Evolutionary conservation across 1,140 invertebrate species (phyloP).

Genomic region (Drosophila sp.): DNA sequence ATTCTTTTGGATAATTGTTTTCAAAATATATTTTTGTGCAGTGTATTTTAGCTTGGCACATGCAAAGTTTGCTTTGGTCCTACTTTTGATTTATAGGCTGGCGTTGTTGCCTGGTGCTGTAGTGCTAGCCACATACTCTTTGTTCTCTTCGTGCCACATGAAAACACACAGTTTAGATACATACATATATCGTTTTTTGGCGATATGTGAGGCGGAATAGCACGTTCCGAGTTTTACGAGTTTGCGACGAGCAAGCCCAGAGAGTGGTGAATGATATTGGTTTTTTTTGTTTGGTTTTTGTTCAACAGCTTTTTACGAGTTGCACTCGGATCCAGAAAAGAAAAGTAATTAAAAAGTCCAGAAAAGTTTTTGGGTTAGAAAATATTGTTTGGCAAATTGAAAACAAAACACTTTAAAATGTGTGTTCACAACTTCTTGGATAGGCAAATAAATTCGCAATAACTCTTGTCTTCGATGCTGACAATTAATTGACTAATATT

Average conservation of each 20-base stretch:
- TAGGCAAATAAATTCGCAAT: background rate
- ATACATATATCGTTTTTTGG: slow-evolving; percentile 7
- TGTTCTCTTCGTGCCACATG: background rate
- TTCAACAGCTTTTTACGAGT: background rate
- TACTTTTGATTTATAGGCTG: slow-evolving; percentile 19
- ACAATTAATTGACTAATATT: background rate
- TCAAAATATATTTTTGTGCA: background rate
- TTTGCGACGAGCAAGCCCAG: slow-evolving; percentile 33
- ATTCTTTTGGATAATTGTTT: too few relatives aligned
- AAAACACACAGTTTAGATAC: background rate
- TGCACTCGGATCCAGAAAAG: background rate
- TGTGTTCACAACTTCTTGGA: background rate
- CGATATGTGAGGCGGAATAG: slow-evolving; percentile 13
- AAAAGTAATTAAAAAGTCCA: slow-evolving; percentile 7
- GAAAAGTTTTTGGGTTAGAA: background rate
- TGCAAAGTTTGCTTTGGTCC: slow-evolving; percentile 3
- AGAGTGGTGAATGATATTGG: background rate
- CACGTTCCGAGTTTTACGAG: slow-evolving; percentile 49
- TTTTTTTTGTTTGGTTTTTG: background rate
- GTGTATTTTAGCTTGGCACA: background rate
- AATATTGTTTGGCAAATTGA: background rate
- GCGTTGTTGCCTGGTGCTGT: background rate
- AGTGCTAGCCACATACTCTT: slow-evolving; percentile 8
- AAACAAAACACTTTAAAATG: background rate
- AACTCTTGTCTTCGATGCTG: background rate